These are phyloP conservation scores for Tangara arthus DNA, from an alignment of 2,797 vertebrate species.

Conservation along the genomic window DNA sequence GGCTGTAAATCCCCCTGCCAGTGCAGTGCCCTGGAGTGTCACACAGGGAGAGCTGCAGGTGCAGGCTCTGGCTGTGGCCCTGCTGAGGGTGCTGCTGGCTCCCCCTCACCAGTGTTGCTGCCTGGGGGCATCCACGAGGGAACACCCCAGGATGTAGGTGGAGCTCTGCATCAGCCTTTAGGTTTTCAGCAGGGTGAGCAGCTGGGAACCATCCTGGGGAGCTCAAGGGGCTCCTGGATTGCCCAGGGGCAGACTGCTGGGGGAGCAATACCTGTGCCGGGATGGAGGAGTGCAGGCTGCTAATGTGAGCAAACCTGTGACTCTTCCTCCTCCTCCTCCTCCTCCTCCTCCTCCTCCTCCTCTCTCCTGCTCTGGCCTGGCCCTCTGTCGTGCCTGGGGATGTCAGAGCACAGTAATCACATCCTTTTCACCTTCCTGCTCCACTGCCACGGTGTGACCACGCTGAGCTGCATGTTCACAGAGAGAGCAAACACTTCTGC, in stretches of 20 bases:
- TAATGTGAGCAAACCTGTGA: neutral
- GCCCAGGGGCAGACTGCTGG: neutral
- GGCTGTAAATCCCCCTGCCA: neutral
- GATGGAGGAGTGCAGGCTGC: neutral
- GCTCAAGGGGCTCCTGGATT: neutral
- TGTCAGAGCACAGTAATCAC: neutral
- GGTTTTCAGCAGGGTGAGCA: neutral
- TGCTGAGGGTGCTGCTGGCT: neutral
- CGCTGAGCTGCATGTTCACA: rapidly evolving
- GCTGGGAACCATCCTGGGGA: rapidly evolving
- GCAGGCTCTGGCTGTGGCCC: neutral
- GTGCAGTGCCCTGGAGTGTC: neutral
- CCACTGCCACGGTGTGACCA: rapidly evolving
- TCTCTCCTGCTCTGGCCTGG: neutral
- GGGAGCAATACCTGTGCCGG: neutral
- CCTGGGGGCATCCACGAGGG: rapidly evolving
- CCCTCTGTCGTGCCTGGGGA: neutral
- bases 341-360: too few species aligned
- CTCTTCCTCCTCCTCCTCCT: too few species aligned
- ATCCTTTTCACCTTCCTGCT: neutral
- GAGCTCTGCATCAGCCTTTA: neutral
- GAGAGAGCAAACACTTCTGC: neutral
- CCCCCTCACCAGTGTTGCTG: neutral
- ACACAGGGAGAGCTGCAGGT: rapidly evolving
- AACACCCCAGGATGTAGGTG: neutral